phyloP scores from a whole-genome alignment of 1,140 invertebrate species.

The Ectropis grisescens region DNA sequence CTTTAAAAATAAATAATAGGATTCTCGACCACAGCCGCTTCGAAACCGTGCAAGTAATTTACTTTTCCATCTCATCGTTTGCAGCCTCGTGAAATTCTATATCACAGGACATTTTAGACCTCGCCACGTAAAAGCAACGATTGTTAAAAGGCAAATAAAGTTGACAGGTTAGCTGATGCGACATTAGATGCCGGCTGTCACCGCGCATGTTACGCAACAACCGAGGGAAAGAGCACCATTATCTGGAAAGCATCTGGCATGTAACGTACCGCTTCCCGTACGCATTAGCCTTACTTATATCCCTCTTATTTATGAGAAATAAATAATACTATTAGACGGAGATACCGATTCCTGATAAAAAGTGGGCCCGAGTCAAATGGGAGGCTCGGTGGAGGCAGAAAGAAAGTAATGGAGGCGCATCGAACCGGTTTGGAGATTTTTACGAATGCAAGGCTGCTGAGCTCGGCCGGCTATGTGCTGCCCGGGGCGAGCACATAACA shows the following conservation, averaged over 20 bases:
- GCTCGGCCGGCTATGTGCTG: slow-evolving; percentile 50
- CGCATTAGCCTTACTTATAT: slow-evolving; percentile 62
- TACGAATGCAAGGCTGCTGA: slow-evolving; percentile 66
- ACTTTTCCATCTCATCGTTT: not conserved
- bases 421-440: slow-evolving; percentile 68
- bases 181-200: slow-evolving; percentile 25
- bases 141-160: too few species aligned
- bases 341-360: slow-evolving; percentile 69
- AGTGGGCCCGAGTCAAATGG: slow-evolving; percentile 67
- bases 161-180: too few species aligned
- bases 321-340: slow-evolving; percentile 69
- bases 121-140: too few species aligned
- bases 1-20: not conserved
- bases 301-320: slow-evolving; percentile 67
- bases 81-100: too few species aligned
- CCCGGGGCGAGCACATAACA: slow-evolving; percentile 51
- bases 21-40: too few species aligned
- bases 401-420: slow-evolving; percentile 68
- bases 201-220: slow-evolving; percentile 22
- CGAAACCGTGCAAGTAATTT: too few species aligned
- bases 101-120: too few species aligned
- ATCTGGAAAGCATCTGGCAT: slow-evolving; percentile 47
- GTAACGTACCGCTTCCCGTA: slow-evolving; percentile 52
- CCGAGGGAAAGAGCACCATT: slow-evolving; percentile 31
- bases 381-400: slow-evolving; percentile 63